A percentile compares a stretch with the other conserved stretches of the same genome.
phyloP scores from a whole-genome alignment of 2,888 invertebrate species.

The Orthosia incerta region DNA sequence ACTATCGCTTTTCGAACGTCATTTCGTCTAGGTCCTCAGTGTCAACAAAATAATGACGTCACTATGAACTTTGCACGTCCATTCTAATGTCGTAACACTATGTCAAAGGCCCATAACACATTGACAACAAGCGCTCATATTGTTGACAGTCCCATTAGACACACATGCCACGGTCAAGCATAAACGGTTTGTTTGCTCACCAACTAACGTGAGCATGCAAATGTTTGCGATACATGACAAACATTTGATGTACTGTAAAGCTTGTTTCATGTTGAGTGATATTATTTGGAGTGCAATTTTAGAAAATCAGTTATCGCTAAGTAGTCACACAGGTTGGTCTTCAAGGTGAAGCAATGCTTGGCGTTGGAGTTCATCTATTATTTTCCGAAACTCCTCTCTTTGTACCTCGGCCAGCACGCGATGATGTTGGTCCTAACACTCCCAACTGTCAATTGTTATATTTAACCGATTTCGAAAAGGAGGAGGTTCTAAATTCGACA shows the following conservation, averaged over 20 bases:
- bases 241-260: constrained; percentile 36
- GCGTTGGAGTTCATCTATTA: no score
- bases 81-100: constrained; percentile 2
- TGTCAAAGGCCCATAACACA: constrained; percentile 23
- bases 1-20: not conserved
- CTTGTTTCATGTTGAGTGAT: constrained; percentile 2
- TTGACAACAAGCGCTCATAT: constrained; percentile 15
- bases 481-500: no score
- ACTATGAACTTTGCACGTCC: not conserved
- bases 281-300: not conserved
- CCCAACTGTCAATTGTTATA: no score
- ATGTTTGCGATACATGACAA: constrained; percentile 50
- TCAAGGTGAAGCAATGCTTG: no score
- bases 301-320: not conserved
- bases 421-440: no score
- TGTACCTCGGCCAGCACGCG: no score
- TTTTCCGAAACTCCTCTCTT: no score
- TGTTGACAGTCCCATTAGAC: constrained; percentile 40
- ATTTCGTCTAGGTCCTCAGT: not conserved
- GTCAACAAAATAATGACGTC: not conserved
- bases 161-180: constrained; percentile 54
- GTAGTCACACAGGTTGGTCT: no score
- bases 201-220: constrained; percentile 43
- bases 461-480: no score
- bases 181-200: constrained; percentile 46